Conservation (phyloP, 2,797 vertebrate genomes). For the Chiloscyllium punctatum region DNA sequence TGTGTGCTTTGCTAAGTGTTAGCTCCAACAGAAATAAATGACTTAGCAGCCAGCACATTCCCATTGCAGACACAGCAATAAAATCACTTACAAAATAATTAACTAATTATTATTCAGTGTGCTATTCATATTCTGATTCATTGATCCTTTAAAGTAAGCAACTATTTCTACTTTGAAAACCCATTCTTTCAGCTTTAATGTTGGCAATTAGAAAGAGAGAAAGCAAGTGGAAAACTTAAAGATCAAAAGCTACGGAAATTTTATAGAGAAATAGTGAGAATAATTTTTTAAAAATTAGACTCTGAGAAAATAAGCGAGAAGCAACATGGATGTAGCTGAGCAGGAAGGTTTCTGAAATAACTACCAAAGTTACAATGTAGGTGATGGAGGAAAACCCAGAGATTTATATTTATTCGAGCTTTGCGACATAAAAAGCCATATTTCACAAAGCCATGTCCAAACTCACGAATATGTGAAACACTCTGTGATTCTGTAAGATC, state of each 20-base stretch:
- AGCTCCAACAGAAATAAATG: neutral
- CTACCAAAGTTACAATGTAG: neutral
- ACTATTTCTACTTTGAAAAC: neutral
- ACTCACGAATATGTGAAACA: too few species aligned
- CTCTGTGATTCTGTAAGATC: neutral
- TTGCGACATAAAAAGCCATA: neutral
- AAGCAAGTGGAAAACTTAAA: neutral
- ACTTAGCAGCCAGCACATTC: neutral
- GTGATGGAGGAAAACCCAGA: neutral
- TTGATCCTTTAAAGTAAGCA: neutral
- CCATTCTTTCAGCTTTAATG: neutral
- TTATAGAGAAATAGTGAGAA: neutral
- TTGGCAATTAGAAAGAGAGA: neutral
- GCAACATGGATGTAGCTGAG: neutral
- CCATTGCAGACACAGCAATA: neutral
- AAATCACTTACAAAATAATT: slow-evolving; percentile 15
- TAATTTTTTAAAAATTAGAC: neutral
- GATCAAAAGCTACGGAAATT: neutral
- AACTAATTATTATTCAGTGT: slow-evolving; percentile 20
- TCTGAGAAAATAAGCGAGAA: neutral
- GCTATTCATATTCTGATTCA: neutral
- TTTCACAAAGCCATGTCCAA: neutral
- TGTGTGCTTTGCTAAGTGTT: neutral
- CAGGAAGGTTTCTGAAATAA: neutral
- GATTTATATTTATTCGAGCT: neutral